phyloP scores from a whole-genome alignment of 2,888 invertebrate genomes.

The Auanema sp. region DNA sequence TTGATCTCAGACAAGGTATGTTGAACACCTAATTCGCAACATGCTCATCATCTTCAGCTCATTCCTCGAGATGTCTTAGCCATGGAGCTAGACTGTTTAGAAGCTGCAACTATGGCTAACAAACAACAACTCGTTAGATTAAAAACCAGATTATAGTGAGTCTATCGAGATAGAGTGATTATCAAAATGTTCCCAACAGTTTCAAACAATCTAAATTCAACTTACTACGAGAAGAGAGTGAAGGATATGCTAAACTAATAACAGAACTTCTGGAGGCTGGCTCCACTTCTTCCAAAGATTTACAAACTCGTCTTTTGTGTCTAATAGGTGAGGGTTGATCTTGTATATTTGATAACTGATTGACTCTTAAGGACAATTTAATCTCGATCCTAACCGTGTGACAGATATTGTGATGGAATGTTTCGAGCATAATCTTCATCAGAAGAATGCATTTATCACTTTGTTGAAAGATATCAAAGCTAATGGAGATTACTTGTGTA shows the following conservation, averaged over 20 bases:
- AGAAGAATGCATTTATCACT: slow-evolving; percentile 74
- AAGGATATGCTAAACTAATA: slow-evolving; percentile 87
- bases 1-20: slow-evolving; percentile 28
- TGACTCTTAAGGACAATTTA: slow-evolving; percentile 83
- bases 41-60: slow-evolving; percentile 26
- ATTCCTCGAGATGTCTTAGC: slow-evolving; percentile 52
- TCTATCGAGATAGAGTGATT: background rate
- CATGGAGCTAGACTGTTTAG: slow-evolving; percentile 44
- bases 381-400: slow-evolving; percentile 85
- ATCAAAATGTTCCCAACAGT: slow-evolving; percentile 69
- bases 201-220: slow-evolving; percentile 99
- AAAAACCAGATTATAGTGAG: slow-evolving; percentile 58
- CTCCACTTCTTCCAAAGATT: slow-evolving; percentile 11
- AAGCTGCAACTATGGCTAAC: slow-evolving; percentile 32
- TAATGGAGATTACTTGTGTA: slow-evolving; percentile 75
- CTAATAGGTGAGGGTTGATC: slow-evolving; percentile 23
- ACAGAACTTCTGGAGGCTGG: slow-evolving; percentile 49
- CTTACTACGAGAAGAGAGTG: slow-evolving; percentile 95
- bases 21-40: background rate
- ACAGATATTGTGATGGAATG: slow-evolving; percentile 92
- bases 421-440: slow-evolving; percentile 76
- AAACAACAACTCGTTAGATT: slow-evolving; percentile 44
- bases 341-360: background rate
- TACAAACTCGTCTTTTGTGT: slow-evolving; percentile 22
- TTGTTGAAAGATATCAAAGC: slow-evolving; percentile 85